phyloP scores from a whole-genome alignment of 2,797 vertebrate genomes.

The Centropyge bicolor region DNA sequence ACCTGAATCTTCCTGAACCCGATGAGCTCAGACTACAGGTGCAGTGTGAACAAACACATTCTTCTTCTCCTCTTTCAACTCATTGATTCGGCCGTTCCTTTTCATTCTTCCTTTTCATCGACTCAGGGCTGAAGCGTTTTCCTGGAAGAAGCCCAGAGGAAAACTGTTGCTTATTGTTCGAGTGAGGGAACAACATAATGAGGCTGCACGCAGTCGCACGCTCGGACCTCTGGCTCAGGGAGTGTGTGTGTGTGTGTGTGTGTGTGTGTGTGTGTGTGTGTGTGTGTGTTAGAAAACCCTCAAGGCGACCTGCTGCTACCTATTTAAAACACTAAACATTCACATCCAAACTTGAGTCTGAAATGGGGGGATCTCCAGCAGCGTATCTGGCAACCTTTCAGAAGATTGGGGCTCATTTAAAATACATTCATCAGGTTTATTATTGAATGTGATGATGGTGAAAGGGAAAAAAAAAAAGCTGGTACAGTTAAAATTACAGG shows the following conservation, averaged over 20 bases:
- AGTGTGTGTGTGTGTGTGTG: constrained; percentile 1
- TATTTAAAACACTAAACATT: constrained; percentile 29
- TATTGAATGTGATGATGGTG: background rate
- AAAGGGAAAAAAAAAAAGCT: background rate
- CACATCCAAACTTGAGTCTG: background rate
- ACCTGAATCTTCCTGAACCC: background rate
- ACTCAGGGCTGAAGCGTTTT: constrained; percentile 28
- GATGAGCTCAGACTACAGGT: constrained; percentile 32
- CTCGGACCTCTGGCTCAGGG: background rate
- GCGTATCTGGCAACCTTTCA: constrained; percentile 25
- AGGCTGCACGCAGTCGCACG: constrained; percentile 3
- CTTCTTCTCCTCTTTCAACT: background rate
- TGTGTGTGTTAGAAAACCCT: background rate
- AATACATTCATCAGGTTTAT: background rate
- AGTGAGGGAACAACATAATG: constrained; percentile 27
- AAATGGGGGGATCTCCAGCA: background rate
- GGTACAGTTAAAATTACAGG: background rate
- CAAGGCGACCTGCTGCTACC: constrained; percentile 38
- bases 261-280: background rate
- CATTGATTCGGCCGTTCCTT: constrained; percentile 10
- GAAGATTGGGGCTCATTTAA: constrained; percentile 17
- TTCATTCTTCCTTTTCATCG: constrained; percentile 18
- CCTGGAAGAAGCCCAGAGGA: constrained; percentile 54
- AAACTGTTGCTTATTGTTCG: constrained; percentile 49
- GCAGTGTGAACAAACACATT: background rate